Evolutionary conservation across 2,888 invertebrate genomes (phyloP).

Genomic region (Polydrusus pterygomalis): DNA sequence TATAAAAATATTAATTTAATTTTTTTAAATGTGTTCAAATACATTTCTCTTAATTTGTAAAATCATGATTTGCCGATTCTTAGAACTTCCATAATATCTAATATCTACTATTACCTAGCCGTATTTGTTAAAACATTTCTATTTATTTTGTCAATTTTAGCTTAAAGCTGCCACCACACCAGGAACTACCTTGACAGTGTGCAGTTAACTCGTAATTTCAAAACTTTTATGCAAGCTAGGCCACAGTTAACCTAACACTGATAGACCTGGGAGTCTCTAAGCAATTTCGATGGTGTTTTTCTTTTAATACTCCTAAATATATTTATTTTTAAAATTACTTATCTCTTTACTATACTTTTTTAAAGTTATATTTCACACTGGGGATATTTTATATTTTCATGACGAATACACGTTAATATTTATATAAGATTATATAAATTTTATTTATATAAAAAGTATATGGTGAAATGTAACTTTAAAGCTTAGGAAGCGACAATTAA

Average conservation of each 20-base stretch:
- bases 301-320: conserved; percentile 18
- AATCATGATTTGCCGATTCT: not conserved
- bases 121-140: not conserved
- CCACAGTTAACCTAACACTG: conserved; percentile 3
- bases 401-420: too few species aligned
- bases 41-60: not conserved
- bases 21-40: too few species aligned
- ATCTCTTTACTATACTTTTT: conserved; percentile 19
- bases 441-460: not conserved
- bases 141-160: not conserved
- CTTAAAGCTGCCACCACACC: not conserved
- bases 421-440: not conserved
- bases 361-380: conserved; percentile 23
- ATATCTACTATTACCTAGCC: too few species aligned
- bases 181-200: not conserved
- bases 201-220: conserved; percentile 9
- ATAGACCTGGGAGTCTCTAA: conserved; percentile 45
- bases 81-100: too few species aligned
- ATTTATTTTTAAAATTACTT: conserved; percentile 16
- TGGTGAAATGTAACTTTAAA: conserved; percentile 35
- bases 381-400: too few species aligned
- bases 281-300: conserved; percentile 67
- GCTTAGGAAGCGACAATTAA: conserved; percentile 58
- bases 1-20: too few species aligned
- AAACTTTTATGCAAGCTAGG: not conserved